Base-by-base conservation (phyloP, 2,113 vertebrate genomes). In the Turnix velox region DNA sequence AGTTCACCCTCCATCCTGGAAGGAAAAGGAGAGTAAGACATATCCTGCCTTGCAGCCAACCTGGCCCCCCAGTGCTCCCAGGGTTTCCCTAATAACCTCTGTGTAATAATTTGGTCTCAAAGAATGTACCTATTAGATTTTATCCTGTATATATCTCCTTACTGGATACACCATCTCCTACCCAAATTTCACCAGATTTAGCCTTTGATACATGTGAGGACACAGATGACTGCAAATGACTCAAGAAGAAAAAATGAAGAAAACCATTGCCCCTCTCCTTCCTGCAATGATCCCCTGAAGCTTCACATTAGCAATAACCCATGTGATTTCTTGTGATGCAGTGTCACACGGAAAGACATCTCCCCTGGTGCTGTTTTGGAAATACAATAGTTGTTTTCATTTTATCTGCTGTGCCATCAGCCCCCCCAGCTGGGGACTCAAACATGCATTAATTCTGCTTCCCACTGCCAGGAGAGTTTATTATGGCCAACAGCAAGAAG, bases 401-500 rank as follows among this genome's bases (percentile, higher is more conserved):
- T 91, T 96, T 96, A 96, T 97, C 92, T 95, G 48, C 67, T 93
- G 81, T 69, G 74, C 93, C 90, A 94, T 95, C 95, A 77, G 18
- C 76, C 75, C 90, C 91, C 92, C 72, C 28, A 90, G 93, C 88
- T 79, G 93, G 87, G 79, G 87, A 92, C 88, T 88, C 61, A 74
- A 91, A 87, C 79, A 72, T 77, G 83, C 65, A 75, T 82, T 92
- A 93, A 93, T 93, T 87, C 68, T 92, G 37, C 87, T 93, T 93
- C 43, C 1, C 4, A 83, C 86, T 95, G 94, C 95, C 93, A 96
- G 86, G 39, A 93, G 84, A 83, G 71, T 86, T 95, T 95, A 94
- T 95, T 95, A 94, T 96, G 92, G 96, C 95, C 94, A 96, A 83
- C 93, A 96, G 96, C 96, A 94, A 97, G 95, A 93, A 91, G 79